These are phyloP conservation scores for Tetragnatha montana DNA, from an alignment of 2,888 invertebrate species.

Conservation along the genomic window DNA sequence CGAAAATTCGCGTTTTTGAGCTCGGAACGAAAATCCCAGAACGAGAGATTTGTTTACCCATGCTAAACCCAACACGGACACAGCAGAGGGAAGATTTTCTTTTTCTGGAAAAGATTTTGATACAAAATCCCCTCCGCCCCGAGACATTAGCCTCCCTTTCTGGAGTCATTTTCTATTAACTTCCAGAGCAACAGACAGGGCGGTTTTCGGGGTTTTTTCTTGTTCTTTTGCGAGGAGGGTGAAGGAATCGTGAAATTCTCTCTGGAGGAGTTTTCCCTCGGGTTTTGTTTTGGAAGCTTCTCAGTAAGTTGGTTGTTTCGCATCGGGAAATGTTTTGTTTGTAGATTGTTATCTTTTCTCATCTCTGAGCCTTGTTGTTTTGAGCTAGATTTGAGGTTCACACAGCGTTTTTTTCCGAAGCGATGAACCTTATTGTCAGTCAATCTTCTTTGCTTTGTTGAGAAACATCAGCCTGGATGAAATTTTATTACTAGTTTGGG, in stretches of 20 bases:
- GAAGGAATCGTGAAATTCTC: not conserved
- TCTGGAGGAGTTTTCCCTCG: slow-evolving; percentile 14
- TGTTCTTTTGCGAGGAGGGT: not conserved
- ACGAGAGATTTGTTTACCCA: slow-evolving; percentile 14
- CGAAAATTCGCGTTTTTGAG: not conserved
- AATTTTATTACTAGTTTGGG: no score
- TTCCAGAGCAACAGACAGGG: slow-evolving; percentile 30
- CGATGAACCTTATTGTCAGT: no score
- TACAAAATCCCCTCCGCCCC: slow-evolving; percentile 23
- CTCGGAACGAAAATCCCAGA: not conserved
- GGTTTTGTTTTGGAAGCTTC: not conserved
- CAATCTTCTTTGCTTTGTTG: no score
- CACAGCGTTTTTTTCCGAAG: no score
- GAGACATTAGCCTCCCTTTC: slow-evolving; percentile 2
- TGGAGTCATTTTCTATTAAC: slow-evolving; percentile 60
- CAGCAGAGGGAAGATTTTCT: not conserved
- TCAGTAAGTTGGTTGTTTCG: not conserved
- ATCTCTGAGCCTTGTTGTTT: no score
- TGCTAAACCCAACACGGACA: slow-evolving; percentile 11
- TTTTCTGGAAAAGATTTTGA: slow-evolving; percentile 17
- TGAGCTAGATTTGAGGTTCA: no score
- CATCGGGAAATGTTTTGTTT: not conserved
- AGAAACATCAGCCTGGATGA: no score
- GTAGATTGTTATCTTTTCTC: not conserved
- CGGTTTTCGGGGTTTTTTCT: not conserved